Percentiles rank a stretch among this genome's conserved stretches.
Conservation (phyloP, 2,113 vertebrate genomes). For the Phodopus roborovskii region DNA sequence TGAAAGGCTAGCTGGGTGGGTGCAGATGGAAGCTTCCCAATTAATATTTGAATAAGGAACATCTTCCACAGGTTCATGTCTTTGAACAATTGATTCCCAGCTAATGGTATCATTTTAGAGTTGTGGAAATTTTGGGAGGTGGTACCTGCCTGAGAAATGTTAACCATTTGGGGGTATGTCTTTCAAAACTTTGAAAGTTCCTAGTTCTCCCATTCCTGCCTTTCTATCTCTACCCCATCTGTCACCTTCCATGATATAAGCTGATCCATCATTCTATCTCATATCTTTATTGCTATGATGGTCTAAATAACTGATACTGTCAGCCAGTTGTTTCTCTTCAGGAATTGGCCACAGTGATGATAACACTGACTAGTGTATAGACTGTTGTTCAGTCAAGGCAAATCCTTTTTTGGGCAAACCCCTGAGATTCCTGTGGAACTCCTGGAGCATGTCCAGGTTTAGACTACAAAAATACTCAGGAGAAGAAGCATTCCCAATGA, state of each 20-base stretch:
- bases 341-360: background rate
- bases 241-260: background rate
- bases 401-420: background rate
- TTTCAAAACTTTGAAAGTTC: background rate
- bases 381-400: background rate
- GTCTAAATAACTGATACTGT: background rate
- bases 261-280: background rate
- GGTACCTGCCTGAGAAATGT: background rate
- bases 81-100: background rate
- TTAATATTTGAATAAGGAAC: background rate
- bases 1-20: background rate
- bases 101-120: background rate
- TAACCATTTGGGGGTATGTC: no score
- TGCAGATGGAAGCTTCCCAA: background rate
- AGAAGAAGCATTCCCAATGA: background rate
- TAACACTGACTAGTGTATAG: background rate
- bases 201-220: background rate
- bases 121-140: background rate
- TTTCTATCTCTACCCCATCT: background rate
- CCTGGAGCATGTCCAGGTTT: background rate
- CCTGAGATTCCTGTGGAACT: background rate
- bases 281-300: background rate
- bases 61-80: background rate
- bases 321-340: background rate
- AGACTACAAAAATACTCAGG: background rate